Conservation (phyloP, 1,140 invertebrate genomes). For the Prorops nasuta region DNA sequence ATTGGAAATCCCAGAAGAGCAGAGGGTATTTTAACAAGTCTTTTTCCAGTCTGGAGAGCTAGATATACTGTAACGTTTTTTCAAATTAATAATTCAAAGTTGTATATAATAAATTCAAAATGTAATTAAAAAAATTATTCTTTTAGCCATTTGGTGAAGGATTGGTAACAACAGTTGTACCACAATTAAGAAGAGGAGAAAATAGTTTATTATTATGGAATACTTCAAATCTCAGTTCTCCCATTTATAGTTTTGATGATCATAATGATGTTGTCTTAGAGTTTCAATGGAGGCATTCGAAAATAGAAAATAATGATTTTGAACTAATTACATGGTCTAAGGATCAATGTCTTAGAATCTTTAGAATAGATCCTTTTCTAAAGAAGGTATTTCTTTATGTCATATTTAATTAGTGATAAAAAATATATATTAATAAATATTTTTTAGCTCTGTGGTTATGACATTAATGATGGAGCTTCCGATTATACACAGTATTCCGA, state of each 20-base stretch:
- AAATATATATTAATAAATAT: slow-evolving; percentile 4
- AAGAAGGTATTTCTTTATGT: slow-evolving; percentile 61
- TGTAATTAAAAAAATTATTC: slow-evolving; percentile 14
- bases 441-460: slow-evolving; percentile 46
- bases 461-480: slow-evolving; percentile 46
- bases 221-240: slow-evolving; percentile 66
- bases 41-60: slow-evolving; percentile 90
- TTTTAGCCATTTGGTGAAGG: slow-evolving; percentile 87
- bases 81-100: slow-evolving; percentile 1
- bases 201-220: slow-evolving; percentile 84
- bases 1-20: slow-evolving; percentile 78
- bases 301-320: slow-evolving; percentile 66
- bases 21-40: slow-evolving; percentile 79
- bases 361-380: slow-evolving; percentile 82
- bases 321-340: slow-evolving; percentile 95
- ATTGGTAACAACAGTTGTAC: slow-evolving; percentile 84
- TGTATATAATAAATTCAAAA: background rate
- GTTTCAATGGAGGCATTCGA: slow-evolving; percentile 85
- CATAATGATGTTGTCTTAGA: slow-evolving; percentile 93
- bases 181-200: slow-evolving; percentile 75
- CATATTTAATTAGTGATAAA: slow-evolving; percentile 6
- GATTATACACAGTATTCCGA: slow-evolving; percentile 50
- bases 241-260: slow-evolving; percentile 85
- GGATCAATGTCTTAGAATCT: slow-evolving; percentile 88
- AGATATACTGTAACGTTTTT: slow-evolving; percentile 71